Conservation (phyloP, 2,797 vertebrate species). For the Dromococcyx pavoninus region DNA sequence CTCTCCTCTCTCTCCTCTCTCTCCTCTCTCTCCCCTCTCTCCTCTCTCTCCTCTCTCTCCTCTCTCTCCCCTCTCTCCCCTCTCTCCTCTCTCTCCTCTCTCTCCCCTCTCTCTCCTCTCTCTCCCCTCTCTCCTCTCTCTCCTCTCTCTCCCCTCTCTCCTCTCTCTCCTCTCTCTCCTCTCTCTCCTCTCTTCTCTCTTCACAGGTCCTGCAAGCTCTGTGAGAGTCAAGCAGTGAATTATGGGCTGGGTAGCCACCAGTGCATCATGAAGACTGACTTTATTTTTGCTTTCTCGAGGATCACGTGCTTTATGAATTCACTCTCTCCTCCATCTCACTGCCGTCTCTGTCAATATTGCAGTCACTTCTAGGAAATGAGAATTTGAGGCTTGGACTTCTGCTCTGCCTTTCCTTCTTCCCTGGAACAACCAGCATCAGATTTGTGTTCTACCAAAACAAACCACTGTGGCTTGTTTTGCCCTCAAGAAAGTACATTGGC, state of each 20-base stretch:
- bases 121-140: no score
- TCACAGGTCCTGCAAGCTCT: slow-evolving; percentile 18
- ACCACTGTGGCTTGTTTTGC: neutral
- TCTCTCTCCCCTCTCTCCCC: no score
- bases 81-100: no score
- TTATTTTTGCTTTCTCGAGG: slow-evolving; percentile 3
- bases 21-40: no score
- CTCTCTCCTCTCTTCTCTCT: no score
- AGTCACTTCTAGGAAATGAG: slow-evolving; percentile 53
- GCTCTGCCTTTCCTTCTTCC: slow-evolving; percentile 7
- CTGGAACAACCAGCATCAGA: neutral
- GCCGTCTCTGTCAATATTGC: neutral
- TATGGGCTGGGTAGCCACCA: slow-evolving; percentile 44
- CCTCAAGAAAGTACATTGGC: neutral
- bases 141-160: no score
- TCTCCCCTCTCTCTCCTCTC: no score
- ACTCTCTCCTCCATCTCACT: neutral
- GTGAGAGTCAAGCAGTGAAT: slow-evolving; percentile 53
- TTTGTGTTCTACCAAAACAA: slow-evolving; percentile 4
- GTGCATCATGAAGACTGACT: slow-evolving; percentile 74
- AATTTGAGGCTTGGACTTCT: slow-evolving; percentile 18
- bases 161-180: no score
- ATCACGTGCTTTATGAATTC: slow-evolving; percentile 51
- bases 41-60: no score
- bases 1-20: no score